A percentile compares a stretch with the other conserved stretches of the same genome.
Evolutionary conservation across 2,113 vertebrate genomes (phyloP).

Genomic region (Amphilophus citrinellus): DNA sequence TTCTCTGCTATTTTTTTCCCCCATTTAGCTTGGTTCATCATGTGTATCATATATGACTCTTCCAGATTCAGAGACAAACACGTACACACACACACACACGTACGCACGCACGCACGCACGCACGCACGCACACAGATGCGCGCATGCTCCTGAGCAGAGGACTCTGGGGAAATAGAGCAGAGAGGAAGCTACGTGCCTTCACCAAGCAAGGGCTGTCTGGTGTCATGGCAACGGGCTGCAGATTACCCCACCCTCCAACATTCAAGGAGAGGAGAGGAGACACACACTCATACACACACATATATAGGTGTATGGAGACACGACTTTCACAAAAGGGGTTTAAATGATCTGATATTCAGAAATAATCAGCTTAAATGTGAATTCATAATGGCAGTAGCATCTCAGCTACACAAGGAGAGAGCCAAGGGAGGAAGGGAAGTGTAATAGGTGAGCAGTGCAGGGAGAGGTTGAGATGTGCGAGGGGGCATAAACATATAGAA

Average conservation of each 20-base stretch:
- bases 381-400: background rate
- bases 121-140: constrained; percentile 41
- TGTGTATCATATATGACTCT: constrained; percentile 49
- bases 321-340: background rate
- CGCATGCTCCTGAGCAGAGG: constrained; percentile 64
- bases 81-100: constrained; percentile 45
- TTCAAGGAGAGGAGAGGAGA: constrained; percentile 46
- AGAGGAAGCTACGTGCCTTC: constrained; percentile 88
- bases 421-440: background rate
- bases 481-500: constrained; percentile 56
- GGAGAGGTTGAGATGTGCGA: constrained; percentile 42
- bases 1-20: background rate
- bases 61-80: constrained; percentile 44
- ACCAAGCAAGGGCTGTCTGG: constrained; percentile 92
- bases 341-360: background rate
- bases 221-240: constrained; percentile 90
- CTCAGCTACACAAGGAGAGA: background rate
- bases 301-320: constrained; percentile 12
- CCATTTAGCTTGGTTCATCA: constrained; percentile 32
- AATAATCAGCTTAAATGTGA: constrained; percentile 15
- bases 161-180: constrained; percentile 85
- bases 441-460: constrained; percentile 14
- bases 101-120: background rate
- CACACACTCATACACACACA: constrained; percentile 7
- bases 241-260: constrained; percentile 90